Evolutionary conservation across 1,140 invertebrate genomes (phyloP).

Genomic region (Agraylea sexmaculata): DNA sequence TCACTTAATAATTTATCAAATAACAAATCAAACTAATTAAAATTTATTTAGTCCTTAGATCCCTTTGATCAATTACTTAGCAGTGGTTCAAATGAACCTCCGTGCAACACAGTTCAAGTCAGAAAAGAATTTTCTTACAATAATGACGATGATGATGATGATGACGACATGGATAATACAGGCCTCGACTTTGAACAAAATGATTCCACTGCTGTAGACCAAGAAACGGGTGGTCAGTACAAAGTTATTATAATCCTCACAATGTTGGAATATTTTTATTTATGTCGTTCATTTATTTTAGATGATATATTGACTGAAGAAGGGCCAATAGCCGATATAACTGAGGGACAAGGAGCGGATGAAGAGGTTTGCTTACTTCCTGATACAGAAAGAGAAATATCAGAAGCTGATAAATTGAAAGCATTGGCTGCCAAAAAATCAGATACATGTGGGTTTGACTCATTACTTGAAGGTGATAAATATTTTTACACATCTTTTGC

Average conservation of each 20-base stretch:
- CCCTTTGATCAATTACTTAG: constrained; percentile 37
- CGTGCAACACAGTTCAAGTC: constrained; percentile 17
- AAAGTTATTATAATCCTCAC: constrained; percentile 16
- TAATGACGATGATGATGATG: constrained; percentile 28
- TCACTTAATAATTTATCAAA: too few species aligned
- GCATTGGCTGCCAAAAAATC: constrained; percentile 41
- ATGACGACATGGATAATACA: constrained; percentile 17
- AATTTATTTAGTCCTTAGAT: constrained; percentile 29
- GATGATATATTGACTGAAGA: constrained; percentile 23
- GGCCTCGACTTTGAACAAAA: background rate
- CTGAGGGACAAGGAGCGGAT: constrained; percentile 38
- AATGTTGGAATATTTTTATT: constrained; percentile 25
- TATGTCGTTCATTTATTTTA: too few species aligned
- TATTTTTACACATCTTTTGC: too few species aligned
- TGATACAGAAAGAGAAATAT: constrained; percentile 47
- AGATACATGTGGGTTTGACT: constrained; percentile 13
- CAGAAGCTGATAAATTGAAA: constrained; percentile 43
- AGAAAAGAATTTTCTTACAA: constrained; percentile 8
- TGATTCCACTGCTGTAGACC: constrained; percentile 4
- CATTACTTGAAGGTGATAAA: constrained; percentile 1
- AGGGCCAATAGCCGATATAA: constrained; percentile 22
- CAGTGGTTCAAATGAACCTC: constrained; percentile 21
- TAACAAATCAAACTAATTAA: background rate
- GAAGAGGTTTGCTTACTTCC: constrained; percentile 45
- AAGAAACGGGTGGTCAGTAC: constrained; percentile 1